These are phyloP conservation scores for Pachyuromys duprasi DNA, from an alignment of 2,797 vertebrate species.

Conservation along the genomic window DNA sequence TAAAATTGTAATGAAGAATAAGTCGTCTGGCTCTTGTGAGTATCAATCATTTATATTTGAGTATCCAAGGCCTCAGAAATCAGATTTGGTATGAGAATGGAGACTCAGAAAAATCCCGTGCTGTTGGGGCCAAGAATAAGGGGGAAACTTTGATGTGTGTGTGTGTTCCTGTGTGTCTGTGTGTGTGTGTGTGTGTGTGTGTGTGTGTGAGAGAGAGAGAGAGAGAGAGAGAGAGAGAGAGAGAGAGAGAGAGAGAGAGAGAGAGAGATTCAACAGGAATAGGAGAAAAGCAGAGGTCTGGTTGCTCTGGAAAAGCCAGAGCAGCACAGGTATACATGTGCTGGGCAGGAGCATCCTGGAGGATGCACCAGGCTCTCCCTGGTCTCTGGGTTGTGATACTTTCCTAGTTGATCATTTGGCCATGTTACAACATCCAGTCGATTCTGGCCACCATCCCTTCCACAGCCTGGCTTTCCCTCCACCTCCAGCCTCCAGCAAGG, in stretches of 20 bases:
- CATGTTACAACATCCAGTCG: rapidly evolving
- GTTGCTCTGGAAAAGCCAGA: not conserved
- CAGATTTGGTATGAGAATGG: not conserved
- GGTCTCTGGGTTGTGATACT: not conserved
- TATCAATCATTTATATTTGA: not conserved
- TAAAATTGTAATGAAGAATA: not conserved
- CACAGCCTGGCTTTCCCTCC: not conserved
- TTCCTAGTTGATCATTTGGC: not conserved
- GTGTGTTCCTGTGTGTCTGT: too few species aligned
- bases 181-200: too few species aligned
- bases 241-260: not conserved
- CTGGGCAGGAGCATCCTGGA: not conserved
- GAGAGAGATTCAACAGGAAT: not conserved
- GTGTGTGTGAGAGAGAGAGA: not conserved
- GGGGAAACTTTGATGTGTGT: too few species aligned
- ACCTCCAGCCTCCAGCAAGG: not conserved
- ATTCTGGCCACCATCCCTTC: not conserved
- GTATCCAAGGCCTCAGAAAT: not conserved
- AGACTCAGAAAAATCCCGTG: not conserved
- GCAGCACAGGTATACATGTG: rapidly evolving
- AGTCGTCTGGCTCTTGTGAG: not conserved
- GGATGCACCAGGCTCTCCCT: rapidly evolving
- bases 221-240: not conserved
- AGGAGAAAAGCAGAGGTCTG: not conserved
- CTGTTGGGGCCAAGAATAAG: too few species aligned